A percentile compares a stretch with the other conserved stretches of the same genome.
Evolutionary conservation across 2,113 vertebrate species (phyloP).

Genomic region (Lepus americanus): DNA sequence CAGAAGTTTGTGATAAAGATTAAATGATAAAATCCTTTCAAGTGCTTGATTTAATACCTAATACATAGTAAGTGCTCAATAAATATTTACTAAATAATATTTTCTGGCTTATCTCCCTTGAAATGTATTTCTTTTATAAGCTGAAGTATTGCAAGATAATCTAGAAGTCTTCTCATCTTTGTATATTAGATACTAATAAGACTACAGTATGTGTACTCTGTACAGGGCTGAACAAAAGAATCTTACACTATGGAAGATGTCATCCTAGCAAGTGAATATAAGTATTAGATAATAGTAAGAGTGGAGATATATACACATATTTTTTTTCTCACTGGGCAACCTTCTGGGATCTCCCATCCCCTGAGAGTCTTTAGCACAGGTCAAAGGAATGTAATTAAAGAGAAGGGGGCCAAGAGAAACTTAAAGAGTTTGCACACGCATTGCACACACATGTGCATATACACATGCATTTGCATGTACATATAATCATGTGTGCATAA

Average conservation of each 20-base stretch:
- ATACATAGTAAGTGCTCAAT: background rate
- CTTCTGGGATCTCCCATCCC: too few species aligned
- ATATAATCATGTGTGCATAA: too few species aligned
- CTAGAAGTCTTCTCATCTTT: background rate
- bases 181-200: background rate
- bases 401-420: too few species aligned
- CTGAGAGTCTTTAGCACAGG: too few species aligned
- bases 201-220: background rate
- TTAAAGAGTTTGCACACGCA: too few species aligned
- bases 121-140: background rate
- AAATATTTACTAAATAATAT: background rate
- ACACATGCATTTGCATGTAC: too few species aligned
- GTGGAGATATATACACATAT: background rate
- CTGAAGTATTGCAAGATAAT: background rate
- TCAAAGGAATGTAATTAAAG: too few species aligned
- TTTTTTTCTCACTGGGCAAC: too few species aligned
- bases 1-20: background rate
- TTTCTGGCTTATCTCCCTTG: conserved; percentile 9
- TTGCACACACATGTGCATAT: too few species aligned
- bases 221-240: background rate
- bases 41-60: background rate
- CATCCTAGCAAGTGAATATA: background rate
- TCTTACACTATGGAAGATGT: background rate
- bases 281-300: background rate
- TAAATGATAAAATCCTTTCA: background rate